Conservation (phyloP, 1,140 invertebrate species). For the Drosophila ananassae region DNA sequence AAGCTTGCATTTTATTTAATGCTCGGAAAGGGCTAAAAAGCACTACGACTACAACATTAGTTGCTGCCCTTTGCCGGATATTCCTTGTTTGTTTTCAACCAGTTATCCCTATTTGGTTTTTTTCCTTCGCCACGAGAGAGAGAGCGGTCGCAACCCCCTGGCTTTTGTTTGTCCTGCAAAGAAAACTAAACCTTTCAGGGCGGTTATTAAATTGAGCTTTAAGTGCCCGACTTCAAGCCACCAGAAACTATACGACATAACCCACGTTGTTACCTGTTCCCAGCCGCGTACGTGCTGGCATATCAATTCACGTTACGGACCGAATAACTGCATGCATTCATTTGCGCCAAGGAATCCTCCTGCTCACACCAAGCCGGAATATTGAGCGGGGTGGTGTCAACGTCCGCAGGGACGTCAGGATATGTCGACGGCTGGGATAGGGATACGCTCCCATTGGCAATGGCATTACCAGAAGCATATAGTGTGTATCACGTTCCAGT, state of each 20-base stretch:
- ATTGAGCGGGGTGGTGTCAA: conserved; percentile 16
- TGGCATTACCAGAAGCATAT: conserved; percentile 9
- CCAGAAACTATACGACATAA: conserved; percentile 19
- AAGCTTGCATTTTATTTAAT: conserved; percentile 74
- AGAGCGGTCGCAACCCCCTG: too few species aligned
- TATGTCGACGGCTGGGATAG: conserved; percentile 1
- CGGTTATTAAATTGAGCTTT: conserved; percentile 48
- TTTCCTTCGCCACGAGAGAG: background rate
- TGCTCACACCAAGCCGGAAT: conserved; percentile 37
- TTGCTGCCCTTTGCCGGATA: conserved; percentile 43
- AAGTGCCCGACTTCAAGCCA: conserved; percentile 14
- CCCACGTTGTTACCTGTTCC: conserved; percentile 30
- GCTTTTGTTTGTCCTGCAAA: conserved; percentile 19
- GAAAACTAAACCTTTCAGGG: conserved; percentile 23
- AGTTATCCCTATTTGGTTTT: conserved; percentile 55
- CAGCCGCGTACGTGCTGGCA: conserved; percentile 47
- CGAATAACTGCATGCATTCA: conserved; percentile 61
- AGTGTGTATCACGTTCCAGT: conserved; percentile 70
- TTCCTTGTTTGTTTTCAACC: conserved; percentile 27
- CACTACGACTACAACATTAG: conserved; percentile 44
- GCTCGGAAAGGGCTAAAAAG: conserved; percentile 18
- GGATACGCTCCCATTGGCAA: conserved; percentile 28
- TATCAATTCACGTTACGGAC: conserved; percentile 55
- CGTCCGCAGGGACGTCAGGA: conserved; percentile 12
- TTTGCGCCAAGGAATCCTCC: conserved; percentile 55